phyloP scores from a whole-genome alignment of 2,888 invertebrate genomes.

The Euproctis similis region DNA sequence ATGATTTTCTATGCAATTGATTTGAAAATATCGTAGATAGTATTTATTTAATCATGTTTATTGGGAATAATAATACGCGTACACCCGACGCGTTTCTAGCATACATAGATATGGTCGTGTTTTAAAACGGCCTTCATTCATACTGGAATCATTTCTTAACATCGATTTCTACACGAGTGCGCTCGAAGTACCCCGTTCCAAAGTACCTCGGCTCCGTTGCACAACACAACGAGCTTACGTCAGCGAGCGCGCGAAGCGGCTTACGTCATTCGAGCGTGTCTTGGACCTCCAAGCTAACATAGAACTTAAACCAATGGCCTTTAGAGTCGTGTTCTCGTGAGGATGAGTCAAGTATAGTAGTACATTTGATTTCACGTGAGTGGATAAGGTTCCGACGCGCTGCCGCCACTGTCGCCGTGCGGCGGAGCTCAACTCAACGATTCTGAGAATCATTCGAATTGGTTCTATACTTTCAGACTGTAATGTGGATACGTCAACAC shows the following conservation, averaged over 20 bases:
- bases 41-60: too few relatives aligned
- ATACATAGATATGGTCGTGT: conserved; percentile 20
- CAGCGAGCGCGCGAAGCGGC: conserved; percentile 69
- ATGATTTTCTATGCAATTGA: too few relatives aligned
- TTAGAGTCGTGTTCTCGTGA: conserved; percentile 43
- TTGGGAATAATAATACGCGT: too few relatives aligned
- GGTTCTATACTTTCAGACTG: conserved; percentile 68
- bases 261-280: conserved; percentile 70
- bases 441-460: conserved; percentile 68
- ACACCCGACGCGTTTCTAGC: conserved; percentile 1
- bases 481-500: conserved; percentile 63
- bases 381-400: conserved; percentile 72
- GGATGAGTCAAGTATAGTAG: conserved; percentile 54
- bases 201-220: conserved; percentile 71
- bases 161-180: conserved; percentile 68
- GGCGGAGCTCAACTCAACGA: conserved; percentile 61
- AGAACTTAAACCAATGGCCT: conserved; percentile 38
- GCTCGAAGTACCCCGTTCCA: conserved; percentile 67
- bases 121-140: conserved; percentile 53
- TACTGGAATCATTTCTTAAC: conserved; percentile 61
- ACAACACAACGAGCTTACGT: conserved; percentile 77
- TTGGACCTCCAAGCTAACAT: conserved; percentile 43
- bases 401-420: too few relatives aligned
- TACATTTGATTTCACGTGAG: conserved; percentile 73
- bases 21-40: too few relatives aligned